Base-by-base conservation (phyloP, 2,888 invertebrate species). In the Glyphotaelius pellucidus region DNA sequence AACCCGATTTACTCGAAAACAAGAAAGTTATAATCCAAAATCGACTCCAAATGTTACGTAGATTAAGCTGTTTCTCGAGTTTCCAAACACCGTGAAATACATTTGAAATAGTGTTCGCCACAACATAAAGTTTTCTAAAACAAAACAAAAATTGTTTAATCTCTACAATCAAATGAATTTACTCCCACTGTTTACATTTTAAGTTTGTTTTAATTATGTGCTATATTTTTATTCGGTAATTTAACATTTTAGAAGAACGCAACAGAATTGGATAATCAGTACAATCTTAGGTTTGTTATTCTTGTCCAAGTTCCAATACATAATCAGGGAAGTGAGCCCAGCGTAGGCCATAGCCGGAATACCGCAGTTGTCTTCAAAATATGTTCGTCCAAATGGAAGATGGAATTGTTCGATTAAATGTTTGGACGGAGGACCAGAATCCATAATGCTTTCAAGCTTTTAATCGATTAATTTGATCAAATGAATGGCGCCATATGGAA, bases 391-490 rank as follows among this genome's bases (percentile, higher is more conserved):
- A 86, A 89, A 89, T 79, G 88, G 79, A 35, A 89, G 88, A 89
- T 89, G 32, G 88, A 79, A 89, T 79, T 79, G 15, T 38, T 79
- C 35, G 88, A 89, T 89, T 80, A 89, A 89, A 79, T 12, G 30
- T 80, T 80, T 79, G n/a, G 19, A 32, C 81, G 32, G 38, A 86
- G 30, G 91, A 89, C 91, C 80, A 86, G 91, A 91, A 91, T 91
- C 83, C 84, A 80, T 91, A 90, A 91, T 91, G 80, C 52, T 38
- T 80, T 19, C 32, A 47, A 30, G 90, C 85, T 30, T 80, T 80
- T 86, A 90, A 91, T 91, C 91, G 89, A 86, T 91, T 91, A 91
- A 91, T 91, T 85, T 80, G 80, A 91, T 91, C 91, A 86, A 91
- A 90, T 91, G 89, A 91, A 91, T 89, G 91, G 91, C 91, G 91